phyloP scores from a whole-genome alignment of 2,797 vertebrate genomes.

The Rhynchonycteris naso region DNA sequence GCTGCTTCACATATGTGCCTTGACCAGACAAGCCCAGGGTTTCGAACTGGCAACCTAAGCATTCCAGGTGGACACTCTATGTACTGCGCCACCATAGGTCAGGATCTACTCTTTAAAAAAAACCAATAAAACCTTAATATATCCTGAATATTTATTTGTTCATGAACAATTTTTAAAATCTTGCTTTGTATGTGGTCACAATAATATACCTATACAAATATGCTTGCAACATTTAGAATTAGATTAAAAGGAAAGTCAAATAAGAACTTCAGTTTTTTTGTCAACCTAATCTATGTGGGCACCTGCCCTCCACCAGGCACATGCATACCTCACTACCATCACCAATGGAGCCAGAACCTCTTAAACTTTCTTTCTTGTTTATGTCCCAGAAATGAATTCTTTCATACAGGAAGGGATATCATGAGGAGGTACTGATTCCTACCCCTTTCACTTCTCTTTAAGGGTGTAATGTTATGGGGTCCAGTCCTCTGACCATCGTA shows the following conservation, averaged over 20 bases:
- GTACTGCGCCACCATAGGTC: too few species aligned
- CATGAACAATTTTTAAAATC: constrained; percentile 1
- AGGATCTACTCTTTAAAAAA: neutral
- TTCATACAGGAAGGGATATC: neutral
- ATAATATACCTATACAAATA: neutral
- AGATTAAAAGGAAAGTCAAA: neutral
- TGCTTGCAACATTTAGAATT: neutral
- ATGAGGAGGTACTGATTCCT: neutral
- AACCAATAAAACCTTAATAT: neutral
- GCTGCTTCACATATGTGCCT: too few species aligned
- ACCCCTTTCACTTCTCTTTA: neutral
- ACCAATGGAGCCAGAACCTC: neutral
- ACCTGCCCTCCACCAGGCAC: neutral
- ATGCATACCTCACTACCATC: neutral
- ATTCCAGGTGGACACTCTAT: too few species aligned
- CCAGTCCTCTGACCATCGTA: neutral
- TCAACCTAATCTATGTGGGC: neutral
- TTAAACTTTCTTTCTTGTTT: neutral
- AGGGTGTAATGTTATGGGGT: neutral
- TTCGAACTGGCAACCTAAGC: too few species aligned
- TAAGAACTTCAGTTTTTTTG: neutral
- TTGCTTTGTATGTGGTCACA: neutral
- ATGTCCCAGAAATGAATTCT: neutral
- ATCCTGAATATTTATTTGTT: neutral
- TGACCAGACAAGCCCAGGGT: too few species aligned